These are phyloP conservation scores for Gerris lacustris DNA, from an alignment of 2,888 invertebrate genomes.

Conservation along the genomic window DNA sequence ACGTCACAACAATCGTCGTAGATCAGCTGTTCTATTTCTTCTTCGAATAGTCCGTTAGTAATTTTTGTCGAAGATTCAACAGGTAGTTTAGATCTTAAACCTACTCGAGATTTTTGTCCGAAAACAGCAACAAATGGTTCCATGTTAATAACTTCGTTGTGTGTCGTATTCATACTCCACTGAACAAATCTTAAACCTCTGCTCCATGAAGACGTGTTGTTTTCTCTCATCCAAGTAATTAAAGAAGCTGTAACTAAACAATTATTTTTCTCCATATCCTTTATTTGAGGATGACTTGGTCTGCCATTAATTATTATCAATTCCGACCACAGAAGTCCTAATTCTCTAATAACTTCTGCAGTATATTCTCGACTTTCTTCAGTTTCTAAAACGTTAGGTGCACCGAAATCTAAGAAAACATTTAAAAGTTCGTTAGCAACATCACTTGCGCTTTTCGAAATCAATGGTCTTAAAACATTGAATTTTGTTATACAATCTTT, in stretches of 20 bases:
- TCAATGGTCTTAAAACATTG: conserved; percentile 31
- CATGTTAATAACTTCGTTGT: background rate
- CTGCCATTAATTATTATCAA: background rate
- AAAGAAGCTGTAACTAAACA: background rate
- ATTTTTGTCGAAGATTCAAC: too few species aligned
- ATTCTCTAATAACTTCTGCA: background rate
- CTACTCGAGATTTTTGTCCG: background rate
- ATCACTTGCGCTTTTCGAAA: conserved; percentile 30
- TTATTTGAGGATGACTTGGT: background rate
- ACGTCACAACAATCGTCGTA: too few species aligned
- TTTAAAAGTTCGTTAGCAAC: conserved; percentile 30
- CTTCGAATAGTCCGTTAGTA: background rate
- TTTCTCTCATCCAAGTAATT: background rate
- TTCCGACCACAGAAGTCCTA: background rate
- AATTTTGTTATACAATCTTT: conserved; percentile 35
- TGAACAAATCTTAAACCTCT: background rate
- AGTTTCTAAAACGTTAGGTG: conserved; percentile 13
- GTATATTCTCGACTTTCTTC: background rate
- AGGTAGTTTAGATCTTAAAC: background rate
- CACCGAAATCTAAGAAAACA: conserved; percentile 19
- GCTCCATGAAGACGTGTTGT: background rate
- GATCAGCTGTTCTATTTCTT: too few species aligned
- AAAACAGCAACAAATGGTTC: background rate
- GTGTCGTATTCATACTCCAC: background rate
- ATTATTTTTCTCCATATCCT: too few species aligned